Conservation (phyloP, 2,888 invertebrate genomes). For the Drosophila paranaensis region DNA sequence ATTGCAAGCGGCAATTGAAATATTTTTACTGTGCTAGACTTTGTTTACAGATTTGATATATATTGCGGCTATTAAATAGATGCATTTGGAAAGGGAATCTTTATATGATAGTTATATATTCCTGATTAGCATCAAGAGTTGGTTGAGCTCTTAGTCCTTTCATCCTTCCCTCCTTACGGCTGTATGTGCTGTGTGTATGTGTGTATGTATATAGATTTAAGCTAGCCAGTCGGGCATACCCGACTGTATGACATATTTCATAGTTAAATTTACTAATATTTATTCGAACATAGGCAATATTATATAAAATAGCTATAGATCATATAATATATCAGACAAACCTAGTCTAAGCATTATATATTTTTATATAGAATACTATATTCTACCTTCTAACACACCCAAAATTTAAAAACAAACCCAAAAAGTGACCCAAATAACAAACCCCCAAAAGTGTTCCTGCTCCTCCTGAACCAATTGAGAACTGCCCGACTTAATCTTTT, state of each 20-base stretch:
- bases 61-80: too few species aligned
- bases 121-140: too few species aligned
- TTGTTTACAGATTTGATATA: too few species aligned
- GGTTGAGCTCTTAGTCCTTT: too few species aligned
- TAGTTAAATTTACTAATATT: background rate
- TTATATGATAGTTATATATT: too few species aligned
- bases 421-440: background rate
- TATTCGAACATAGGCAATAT: too few species aligned
- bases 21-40: too few species aligned
- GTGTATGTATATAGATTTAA: too few species aligned
- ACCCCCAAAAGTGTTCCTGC: slow-evolving; percentile 1
- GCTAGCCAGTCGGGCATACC: too few species aligned
- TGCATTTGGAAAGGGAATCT: too few species aligned
- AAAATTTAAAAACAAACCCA: background rate
- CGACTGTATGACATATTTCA: background rate
- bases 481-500: slow-evolving; percentile 26
- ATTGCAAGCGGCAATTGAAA: background rate
- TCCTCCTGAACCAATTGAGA: background rate
- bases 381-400: background rate
- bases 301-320: background rate
- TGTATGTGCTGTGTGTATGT: too few species aligned
- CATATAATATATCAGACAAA: background rate
- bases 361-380: background rate
- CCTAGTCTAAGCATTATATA: background rate
- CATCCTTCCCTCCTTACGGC: too few species aligned